Conservation (phyloP, 2,113 vertebrate species). For the Lanius ludovicianus region DNA sequence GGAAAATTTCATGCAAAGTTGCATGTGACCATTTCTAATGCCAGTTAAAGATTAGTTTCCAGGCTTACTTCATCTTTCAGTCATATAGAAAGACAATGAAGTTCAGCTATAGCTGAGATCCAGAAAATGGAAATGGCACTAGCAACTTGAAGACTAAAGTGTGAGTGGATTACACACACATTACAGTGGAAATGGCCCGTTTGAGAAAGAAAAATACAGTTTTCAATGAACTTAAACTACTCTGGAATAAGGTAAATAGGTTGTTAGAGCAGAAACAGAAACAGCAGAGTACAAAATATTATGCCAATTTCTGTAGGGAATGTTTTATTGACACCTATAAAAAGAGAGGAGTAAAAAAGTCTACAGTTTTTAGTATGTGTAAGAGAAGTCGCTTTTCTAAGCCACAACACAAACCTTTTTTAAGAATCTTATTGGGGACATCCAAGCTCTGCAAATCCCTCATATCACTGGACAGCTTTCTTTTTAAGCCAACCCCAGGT, state of each 20-base stretch:
- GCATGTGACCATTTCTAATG: background rate
- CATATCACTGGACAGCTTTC: slow-evolving; percentile 77
- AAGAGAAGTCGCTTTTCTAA: background rate
- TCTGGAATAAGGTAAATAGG: background rate
- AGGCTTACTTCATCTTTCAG: background rate
- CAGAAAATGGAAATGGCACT: background rate
- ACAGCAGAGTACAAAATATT: background rate
- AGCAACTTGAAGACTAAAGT: background rate
- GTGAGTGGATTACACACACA: background rate
- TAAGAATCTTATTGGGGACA: slow-evolving; percentile 78
- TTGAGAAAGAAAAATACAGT: background rate
- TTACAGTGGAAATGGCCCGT: background rate
- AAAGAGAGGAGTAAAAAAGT: background rate
- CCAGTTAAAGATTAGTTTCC: slow-evolving; percentile 21
- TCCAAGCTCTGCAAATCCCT: slow-evolving; percentile 49
- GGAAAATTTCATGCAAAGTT: slow-evolving; percentile 9
- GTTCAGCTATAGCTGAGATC: background rate
- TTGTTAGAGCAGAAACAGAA: background rate
- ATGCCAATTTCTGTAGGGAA: background rate
- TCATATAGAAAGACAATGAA: slow-evolving; percentile 21
- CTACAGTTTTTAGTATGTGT: background rate
- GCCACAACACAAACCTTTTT: slow-evolving; percentile 73
- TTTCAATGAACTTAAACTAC: background rate
- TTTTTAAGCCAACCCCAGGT: slow-evolving; percentile 78
- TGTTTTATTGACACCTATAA: background rate